These are phyloP conservation scores for Notamacropus eugenii DNA, from an alignment of 2,797 vertebrate genomes.

Conservation along the genomic window DNA sequence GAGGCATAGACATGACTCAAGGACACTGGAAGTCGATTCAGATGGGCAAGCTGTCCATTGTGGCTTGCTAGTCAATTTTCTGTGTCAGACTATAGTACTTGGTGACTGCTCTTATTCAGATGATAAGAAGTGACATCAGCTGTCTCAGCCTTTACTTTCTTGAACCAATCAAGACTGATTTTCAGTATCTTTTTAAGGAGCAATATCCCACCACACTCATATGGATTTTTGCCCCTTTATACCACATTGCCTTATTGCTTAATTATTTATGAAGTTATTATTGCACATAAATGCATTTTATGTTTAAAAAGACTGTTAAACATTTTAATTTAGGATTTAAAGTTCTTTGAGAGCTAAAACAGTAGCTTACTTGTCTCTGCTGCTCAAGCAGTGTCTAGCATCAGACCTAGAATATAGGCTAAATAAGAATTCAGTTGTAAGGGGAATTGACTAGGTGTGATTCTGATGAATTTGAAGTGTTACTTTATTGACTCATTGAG, in stretches of 20 bases:
- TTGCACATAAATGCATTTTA: neutral
- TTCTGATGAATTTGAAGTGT: neutral
- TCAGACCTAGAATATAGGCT: neutral
- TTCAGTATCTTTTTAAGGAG: neutral
- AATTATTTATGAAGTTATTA: neutral
- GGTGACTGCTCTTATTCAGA: neutral
- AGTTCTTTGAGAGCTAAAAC: neutral
- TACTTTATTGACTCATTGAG: neutral
- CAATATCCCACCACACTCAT: neutral
- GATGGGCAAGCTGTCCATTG: neutral
- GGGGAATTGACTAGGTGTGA: neutral
- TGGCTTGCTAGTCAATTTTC: neutral
- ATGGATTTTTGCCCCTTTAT: neutral
- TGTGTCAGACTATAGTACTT: neutral
- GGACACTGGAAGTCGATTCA: neutral
- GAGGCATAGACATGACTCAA: neutral
- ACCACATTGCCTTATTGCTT: neutral
- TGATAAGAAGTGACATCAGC: neutral
- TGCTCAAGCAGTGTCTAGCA: neutral
- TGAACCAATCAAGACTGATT: neutral
- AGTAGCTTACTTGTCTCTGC: neutral
- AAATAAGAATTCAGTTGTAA: neutral
- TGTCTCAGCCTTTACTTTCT: neutral
- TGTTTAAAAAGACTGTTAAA: neutral
- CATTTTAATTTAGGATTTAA: neutral